Percentiles rank a stretch among this genome's conserved stretches.
phyloP scores from a whole-genome alignment of 2,113 vertebrate genomes.

The Ifrita kowaldi region DNA sequence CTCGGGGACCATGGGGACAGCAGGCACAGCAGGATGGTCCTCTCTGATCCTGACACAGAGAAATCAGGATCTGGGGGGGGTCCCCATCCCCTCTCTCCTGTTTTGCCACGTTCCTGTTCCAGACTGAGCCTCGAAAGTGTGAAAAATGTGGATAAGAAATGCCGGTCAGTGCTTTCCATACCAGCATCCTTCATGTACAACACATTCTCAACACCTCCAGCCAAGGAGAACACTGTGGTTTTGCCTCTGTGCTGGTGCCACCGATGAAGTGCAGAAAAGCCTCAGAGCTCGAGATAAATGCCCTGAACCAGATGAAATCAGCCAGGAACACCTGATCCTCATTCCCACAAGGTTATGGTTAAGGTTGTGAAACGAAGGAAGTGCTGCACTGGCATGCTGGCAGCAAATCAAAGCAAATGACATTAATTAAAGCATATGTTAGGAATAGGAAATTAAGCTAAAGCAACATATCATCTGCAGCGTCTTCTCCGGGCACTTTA shows the following conservation, averaged over 20 bases:
- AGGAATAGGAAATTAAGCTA: slow-evolving; percentile 58
- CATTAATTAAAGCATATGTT: slow-evolving; percentile 58
- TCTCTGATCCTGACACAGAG: background rate
- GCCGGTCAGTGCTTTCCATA: background rate
- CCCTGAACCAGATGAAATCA: background rate
- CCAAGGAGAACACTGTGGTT: fast-evolving
- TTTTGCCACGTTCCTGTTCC: background rate
- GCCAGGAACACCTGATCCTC: slow-evolving; percentile 24
- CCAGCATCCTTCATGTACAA: background rate
- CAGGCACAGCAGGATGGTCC: background rate
- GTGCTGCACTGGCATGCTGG: slow-evolving; percentile 37
- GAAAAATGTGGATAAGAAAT: background rate
- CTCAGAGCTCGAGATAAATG: background rate
- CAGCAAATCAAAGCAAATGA: slow-evolving; percentile 61
- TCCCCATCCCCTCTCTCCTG: background rate
- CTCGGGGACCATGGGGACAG: background rate
- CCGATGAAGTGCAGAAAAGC: background rate
- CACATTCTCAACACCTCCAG: background rate
- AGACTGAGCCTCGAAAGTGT: background rate
- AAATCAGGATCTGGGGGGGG: background rate
- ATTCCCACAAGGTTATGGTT: slow-evolving; percentile 26
- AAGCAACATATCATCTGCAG: slow-evolving; percentile 45
- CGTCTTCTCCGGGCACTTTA: slow-evolving; percentile 14
- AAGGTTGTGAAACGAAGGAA: slow-evolving; percentile 40
- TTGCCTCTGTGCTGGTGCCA: background rate